A percentile compares a stretch with the other conserved stretches of the same genome.
These are phyloP conservation scores for Helicorthomorpha holstii DNA, from an alignment of 1,140 invertebrate species.

Conservation along the genomic window DNA sequence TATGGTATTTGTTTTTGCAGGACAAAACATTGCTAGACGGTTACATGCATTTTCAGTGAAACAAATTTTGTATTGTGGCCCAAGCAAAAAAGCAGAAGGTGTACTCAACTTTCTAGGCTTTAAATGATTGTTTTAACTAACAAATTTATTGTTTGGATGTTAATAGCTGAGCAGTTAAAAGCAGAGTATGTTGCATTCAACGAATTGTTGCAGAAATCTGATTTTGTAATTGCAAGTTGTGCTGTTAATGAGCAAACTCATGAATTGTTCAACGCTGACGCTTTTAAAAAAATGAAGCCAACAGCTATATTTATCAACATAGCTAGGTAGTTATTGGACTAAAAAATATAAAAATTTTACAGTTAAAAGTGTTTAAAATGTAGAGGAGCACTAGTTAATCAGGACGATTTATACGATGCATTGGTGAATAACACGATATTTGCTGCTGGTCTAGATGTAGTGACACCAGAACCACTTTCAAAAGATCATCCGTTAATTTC, in stretches of 20 bases:
- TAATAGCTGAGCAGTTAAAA: background rate
- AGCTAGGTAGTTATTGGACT: too few relatives aligned
- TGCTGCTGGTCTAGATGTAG: constrained; percentile 84
- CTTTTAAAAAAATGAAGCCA: constrained; percentile 66
- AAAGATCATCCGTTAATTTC: constrained; percentile 55
- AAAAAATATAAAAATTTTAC: too few relatives aligned
- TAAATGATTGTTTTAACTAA: background rate
- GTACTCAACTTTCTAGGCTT: background rate
- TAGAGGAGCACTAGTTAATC: constrained; percentile 48
- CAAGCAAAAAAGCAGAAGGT: background rate
- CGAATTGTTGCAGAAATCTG: constrained; percentile 46
- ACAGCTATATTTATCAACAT: constrained; percentile 69
- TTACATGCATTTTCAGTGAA: background rate
- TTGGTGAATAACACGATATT: constrained; percentile 50
- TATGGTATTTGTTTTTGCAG: background rate
- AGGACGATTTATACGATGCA: constrained; percentile 55
- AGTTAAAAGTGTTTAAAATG: background rate
- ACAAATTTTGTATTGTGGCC: background rate
- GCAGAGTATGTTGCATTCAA: constrained; percentile 46
- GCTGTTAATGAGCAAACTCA: constrained; percentile 55
- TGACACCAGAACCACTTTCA: constrained; percentile 76
- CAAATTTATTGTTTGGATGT: background rate
- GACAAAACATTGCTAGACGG: background rate
- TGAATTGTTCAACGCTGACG: constrained; percentile 49
- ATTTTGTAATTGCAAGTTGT: constrained; percentile 60